Conservation (phyloP, 1,140 invertebrate genomes). For the Nilaparvata lugens region DNA sequence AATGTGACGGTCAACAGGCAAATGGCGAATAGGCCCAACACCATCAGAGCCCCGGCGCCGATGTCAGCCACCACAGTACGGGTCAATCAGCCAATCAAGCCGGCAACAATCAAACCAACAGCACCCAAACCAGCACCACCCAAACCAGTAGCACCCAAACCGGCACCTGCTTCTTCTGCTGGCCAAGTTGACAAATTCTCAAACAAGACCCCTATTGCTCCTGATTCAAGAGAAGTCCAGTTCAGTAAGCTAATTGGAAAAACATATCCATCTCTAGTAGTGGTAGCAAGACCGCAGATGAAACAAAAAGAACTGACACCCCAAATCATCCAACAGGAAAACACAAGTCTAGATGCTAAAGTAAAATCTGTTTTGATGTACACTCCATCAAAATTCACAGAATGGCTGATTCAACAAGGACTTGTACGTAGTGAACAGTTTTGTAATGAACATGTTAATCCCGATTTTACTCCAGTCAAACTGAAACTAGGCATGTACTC, state of each 20-base stretch:
- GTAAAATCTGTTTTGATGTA: slow-evolving; percentile 72
- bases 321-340: slow-evolving; percentile 34
- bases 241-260: slow-evolving; percentile 59
- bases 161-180: not conserved
- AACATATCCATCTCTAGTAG: slow-evolving; percentile 74
- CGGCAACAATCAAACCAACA: not conserved
- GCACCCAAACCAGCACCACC: no score
- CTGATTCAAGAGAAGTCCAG: slow-evolving; percentile 58
- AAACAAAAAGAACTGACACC: slow-evolving; percentile 48
- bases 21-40: not conserved
- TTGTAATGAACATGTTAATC: slow-evolving; percentile 50
- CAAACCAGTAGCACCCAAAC: not conserved
- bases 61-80: not conserved
- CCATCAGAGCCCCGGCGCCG: not conserved
- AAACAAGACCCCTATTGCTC: slow-evolving; percentile 26
- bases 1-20: not conserved
- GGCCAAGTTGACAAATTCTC: not conserved
- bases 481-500: slow-evolving; percentile 76
- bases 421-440: slow-evolving; percentile 66
- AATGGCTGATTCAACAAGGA: slow-evolving; percentile 80
- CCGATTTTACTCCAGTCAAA: slow-evolving; percentile 41
- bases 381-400: slow-evolving; percentile 69
- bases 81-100: not conserved
- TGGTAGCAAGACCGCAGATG: slow-evolving; percentile 65
- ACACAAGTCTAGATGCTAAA: slow-evolving; percentile 48